Evolutionary conservation across 2,113 vertebrate species (phyloP), one percentile per base, ranked within the genome.

Genomic region (Empidonax alnorum): DNA sequence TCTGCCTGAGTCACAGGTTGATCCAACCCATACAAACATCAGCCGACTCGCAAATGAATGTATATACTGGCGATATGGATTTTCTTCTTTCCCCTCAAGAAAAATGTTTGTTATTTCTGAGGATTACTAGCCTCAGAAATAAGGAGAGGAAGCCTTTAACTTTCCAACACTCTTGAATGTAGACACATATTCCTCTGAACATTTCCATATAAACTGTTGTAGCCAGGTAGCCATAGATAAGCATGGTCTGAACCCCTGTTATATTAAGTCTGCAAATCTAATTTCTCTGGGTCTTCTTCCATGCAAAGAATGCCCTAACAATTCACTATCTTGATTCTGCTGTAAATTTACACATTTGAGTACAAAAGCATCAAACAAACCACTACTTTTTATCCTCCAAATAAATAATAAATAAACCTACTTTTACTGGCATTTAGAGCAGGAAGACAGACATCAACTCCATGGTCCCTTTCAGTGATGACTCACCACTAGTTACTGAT

Each of bases 401-500:
- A 55, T 22, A 87, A 46, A 47, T 31, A 85, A 79, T 7, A 91
- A 2, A 39, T 6, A 80, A 84, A 23, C 1, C 16, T 19, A 42
- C 33, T 65, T 92, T 59, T 72, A 46, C 44, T 68, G 69, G 52
- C 52, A 39, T 50, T 88, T 39, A 23, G 33, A 88, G 66, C 9
- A 94, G 42, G 75, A 86, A 93, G 25, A 71, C 30, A 61, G 25
- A 59, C 31, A 53, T 21, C 17, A 82, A 39, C 41, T 63, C 19
- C 24, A 6, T 20, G 42, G 44, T 41, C 86, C 66, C 56, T 82
- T 66, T 56, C 37, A 50, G 33, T 49, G 35, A 6, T 84, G 80
- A 95, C 15, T 92, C 74, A 84, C 41, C 12, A 65, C 59, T 62
- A 93, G 50, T 47, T 86, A 75, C 55, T 72, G 84, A 73, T 31